Conservation (phyloP, 2,113 vertebrate genomes). For the Tragelaphus imberbis region DNA sequence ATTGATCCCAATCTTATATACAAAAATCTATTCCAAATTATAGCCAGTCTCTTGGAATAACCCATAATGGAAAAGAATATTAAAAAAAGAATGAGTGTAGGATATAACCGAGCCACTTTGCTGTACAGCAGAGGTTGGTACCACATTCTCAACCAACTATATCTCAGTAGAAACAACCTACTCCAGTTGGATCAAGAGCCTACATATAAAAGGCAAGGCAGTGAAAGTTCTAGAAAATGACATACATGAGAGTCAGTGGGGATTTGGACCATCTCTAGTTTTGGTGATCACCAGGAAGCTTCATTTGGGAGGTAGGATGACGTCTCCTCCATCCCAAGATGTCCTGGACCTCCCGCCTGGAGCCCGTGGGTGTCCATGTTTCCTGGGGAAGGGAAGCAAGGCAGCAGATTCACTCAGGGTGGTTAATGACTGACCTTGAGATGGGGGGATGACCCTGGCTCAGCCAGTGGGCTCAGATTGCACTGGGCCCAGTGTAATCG, state of each 20-base stretch:
- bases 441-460: not conserved
- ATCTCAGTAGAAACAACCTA: not conserved
- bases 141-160: not conserved
- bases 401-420: not conserved
- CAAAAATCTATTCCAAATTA: not conserved
- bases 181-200: not conserved
- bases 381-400: not conserved
- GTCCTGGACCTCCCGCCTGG: not conserved
- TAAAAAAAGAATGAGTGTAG: not conserved
- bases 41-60: not conserved
- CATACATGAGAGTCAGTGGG: not conserved
- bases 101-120: not conserved
- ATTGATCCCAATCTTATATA: not conserved
- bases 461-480: not conserved
- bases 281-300: too few species aligned
- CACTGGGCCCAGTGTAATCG: not conserved
- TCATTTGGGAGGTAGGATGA: too few species aligned
- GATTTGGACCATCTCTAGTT: not conserved
- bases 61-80: not conserved
- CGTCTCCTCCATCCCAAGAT: not conserved
- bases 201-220: too few species aligned
- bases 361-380: too few species aligned
- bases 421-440: not conserved
- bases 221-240: not conserved
- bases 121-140: not conserved